These are phyloP conservation scores for Batillaria attramentaria DNA, from an alignment of 1,140 invertebrate species.

Conservation along the genomic window DNA sequence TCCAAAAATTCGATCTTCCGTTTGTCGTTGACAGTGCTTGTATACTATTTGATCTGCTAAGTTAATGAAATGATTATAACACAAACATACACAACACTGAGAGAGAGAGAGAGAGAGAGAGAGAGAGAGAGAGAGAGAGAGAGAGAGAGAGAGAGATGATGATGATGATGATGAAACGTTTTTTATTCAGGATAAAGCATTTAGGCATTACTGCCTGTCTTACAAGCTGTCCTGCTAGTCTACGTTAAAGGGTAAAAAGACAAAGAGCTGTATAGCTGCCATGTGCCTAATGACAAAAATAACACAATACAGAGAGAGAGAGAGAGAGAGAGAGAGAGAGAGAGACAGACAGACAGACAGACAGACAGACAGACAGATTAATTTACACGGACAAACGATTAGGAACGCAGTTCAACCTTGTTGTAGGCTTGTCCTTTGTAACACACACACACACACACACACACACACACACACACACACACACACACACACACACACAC, in stretches of 20 bases:
- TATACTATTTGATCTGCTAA: neutral
- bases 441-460: neutral
- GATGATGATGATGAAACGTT: too few species aligned
- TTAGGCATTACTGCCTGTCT: too few species aligned
- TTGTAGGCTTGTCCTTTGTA: neutral
- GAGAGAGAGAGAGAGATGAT: neutral
- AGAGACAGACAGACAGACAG: constrained; percentile 4
- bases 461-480: neutral
- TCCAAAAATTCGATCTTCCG: neutral
- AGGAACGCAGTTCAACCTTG: neutral
- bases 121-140: neutral
- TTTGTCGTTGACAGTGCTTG: too few species aligned
- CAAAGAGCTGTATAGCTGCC: too few species aligned
- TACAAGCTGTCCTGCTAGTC: too few species aligned
- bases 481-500: constrained; percentile 2
- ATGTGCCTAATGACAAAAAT: too few species aligned
- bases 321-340: neutral
- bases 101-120: neutral
- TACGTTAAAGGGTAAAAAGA: too few species aligned
- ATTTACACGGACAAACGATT: neutral
- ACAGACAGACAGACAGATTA: neutral
- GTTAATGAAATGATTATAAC: neutral
- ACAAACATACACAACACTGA: neutral
- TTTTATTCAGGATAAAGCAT: too few species aligned
- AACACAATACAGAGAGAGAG: constrained; percentile 11